Conservation (phyloP, 2,888 invertebrate species). For the Eilema depressum region DNA sequence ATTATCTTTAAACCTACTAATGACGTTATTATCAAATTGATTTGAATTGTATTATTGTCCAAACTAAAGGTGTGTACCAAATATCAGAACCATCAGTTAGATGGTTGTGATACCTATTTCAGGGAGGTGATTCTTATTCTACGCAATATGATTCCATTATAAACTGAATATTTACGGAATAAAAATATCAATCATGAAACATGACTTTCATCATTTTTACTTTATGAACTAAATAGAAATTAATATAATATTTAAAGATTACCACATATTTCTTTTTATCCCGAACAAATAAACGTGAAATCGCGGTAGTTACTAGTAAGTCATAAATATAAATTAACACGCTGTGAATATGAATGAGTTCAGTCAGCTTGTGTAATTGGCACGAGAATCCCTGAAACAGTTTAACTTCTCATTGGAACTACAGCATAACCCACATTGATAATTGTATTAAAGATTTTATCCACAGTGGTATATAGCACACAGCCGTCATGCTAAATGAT, state of each 20-base stretch:
- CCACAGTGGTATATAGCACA: too few relatives aligned
- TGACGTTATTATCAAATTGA: too few relatives aligned
- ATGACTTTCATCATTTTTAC: not conserved
- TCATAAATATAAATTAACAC: not conserved
- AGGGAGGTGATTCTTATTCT: too few relatives aligned
- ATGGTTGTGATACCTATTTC: too few relatives aligned
- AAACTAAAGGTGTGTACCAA: too few relatives aligned
- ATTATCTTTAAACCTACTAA: too few relatives aligned
- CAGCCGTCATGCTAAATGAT: too few relatives aligned
- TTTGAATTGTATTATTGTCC: too few relatives aligned
- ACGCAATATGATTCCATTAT: not conserved
- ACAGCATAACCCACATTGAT: not conserved
- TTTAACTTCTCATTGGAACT: constrained; percentile 1
- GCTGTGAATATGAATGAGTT: not conserved
- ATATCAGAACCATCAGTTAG: too few relatives aligned
- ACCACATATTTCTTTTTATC: not conserved
- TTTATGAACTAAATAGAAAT: not conserved
- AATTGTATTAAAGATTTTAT: too few relatives aligned
- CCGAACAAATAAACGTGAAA: not conserved
- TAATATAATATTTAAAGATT: not conserved
- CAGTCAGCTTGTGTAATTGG: not conserved
- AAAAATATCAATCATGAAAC: not conserved
- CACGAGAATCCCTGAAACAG: not conserved
- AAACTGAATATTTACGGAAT: not conserved
- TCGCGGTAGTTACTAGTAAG: not conserved